Evolutionary conservation across 2,888 invertebrate species (phyloP), one percentile per base, ranked within the genome.

Genomic region (Synergus laeviventris): DNA sequence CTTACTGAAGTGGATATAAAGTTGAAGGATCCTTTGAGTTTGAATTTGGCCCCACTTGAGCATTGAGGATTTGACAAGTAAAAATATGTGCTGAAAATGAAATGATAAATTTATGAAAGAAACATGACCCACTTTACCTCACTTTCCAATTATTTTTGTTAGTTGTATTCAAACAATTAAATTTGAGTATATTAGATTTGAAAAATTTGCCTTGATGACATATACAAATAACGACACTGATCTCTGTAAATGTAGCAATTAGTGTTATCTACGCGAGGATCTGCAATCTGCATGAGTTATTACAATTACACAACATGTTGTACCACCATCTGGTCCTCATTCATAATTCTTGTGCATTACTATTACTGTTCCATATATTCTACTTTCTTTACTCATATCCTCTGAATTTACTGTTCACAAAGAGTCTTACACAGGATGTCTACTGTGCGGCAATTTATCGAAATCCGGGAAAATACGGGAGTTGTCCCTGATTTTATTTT

Each of bases 261-360:
- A 70, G 70, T 31, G 49, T n/a, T 70, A 49, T 70, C 45, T n/a
- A 11, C 49, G 31, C 31, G 9, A 36, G 70, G 45, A 70, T 70
- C 49, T 49, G 49, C 31, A 70, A 45, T 45, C 24, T 49, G 49
- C 70, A 70, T 70, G 70, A 70, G 45, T 70, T 70, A 70, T 49
- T 70, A 31, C 70, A 70, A 70, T 70, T 70, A 70, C 70, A 70
- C 45, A 70, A 70, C 66, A 70, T 70, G 49, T 49, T 70, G 49
- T 49, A 49, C 49, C 70, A 49, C 21, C 21, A 64, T 49, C 45
- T 70, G 70, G 31, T 31, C 31, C 70, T 70, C 49, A 70, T 45
- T 70, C 70, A 70, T 70, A 70, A 70, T 70, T 70, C 49, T 31
- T 31, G 24, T 70, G 31, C 31, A 49, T 70, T 31, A 56, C 21